A percentile compares a stretch with the other conserved stretches of the same genome.
Evolutionary conservation across 2,888 invertebrate species (phyloP).

Genomic region (Phyllotreta striolata): DNA sequence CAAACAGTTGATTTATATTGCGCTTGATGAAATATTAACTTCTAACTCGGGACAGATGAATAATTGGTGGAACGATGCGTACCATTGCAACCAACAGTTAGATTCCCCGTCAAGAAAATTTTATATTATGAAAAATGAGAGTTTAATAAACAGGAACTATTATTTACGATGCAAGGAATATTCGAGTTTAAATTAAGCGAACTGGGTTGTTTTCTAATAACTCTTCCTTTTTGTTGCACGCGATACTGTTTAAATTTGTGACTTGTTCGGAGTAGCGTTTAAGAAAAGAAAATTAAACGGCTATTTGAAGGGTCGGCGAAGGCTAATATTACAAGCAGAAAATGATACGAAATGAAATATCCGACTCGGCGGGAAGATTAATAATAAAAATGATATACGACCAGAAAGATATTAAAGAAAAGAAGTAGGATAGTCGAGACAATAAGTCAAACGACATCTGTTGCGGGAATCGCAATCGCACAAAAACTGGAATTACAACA

Average conservation of each 20-base stretch:
- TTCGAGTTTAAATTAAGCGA: too few relatives aligned
- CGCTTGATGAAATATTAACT: conserved; percentile 60
- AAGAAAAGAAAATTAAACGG: conserved; percentile 6
- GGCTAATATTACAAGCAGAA: conserved; percentile 19
- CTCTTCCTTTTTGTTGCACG: too few relatives aligned
- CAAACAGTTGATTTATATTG: conserved; percentile 56
- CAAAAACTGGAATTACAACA: conserved; percentile 61
- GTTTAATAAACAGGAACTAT: neutral
- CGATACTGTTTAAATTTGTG: neutral
- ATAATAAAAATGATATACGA: conserved; percentile 45
- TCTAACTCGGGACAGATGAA: conserved; percentile 47
- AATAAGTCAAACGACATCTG: conserved; percentile 61
- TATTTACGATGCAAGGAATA: conserved; percentile 8
- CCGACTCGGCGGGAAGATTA: conserved; percentile 36
- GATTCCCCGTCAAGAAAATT: conserved; percentile 7
- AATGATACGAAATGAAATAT: conserved; percentile 13
- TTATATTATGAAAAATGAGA: neutral
- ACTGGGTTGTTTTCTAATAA: too few relatives aligned
- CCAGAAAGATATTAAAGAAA: conserved; percentile 45
- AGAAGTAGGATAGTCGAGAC: conserved; percentile 44
- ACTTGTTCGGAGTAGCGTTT: neutral
- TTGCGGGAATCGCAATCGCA: conserved; percentile 53
- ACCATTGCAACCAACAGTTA: conserved; percentile 22
- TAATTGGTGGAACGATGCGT: conserved; percentile 37
- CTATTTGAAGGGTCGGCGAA: conserved; percentile 6